phyloP scores from a whole-genome alignment of 2,797 vertebrate species.

The Micrastur ruficollis region DNA sequence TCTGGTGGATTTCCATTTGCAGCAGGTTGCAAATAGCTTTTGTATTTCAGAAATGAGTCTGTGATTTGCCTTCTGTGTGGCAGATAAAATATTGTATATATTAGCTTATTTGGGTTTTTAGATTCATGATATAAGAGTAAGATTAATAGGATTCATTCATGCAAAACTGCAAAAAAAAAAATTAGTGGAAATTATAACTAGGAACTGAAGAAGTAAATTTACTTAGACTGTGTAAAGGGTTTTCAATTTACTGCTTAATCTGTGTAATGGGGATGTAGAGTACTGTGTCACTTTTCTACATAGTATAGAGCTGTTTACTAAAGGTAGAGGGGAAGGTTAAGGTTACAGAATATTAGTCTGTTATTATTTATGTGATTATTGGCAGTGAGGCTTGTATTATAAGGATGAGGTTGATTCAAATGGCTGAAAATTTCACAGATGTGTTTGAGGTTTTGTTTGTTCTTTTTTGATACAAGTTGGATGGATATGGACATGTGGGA shows the following conservation, averaged over 20 bases:
- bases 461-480: not conserved
- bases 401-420: not conserved
- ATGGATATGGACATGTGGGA: not conserved
- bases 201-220: not conserved
- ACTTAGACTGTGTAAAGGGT: not conserved
- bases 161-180: not conserved
- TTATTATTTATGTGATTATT: not conserved
- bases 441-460: not conserved
- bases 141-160: not conserved
- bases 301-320: not conserved
- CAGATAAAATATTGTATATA: not conserved
- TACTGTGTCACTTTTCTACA: not conserved
- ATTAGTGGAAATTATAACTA: not conserved
- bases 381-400: not conserved
- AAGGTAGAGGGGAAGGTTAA: not conserved
- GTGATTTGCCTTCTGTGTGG: not conserved
- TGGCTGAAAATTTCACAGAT: not conserved
- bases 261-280: not conserved
- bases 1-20: not conserved
- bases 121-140: not conserved
- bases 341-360: not conserved
- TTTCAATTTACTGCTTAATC: not conserved
- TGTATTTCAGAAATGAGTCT: not conserved
- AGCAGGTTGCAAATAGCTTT: not conserved
- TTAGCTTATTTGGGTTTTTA: not conserved